Evolutionary conservation across 1,140 invertebrate species (phyloP), one percentile per base, ranked within the genome.

Genomic region (Campodea augens): DNA sequence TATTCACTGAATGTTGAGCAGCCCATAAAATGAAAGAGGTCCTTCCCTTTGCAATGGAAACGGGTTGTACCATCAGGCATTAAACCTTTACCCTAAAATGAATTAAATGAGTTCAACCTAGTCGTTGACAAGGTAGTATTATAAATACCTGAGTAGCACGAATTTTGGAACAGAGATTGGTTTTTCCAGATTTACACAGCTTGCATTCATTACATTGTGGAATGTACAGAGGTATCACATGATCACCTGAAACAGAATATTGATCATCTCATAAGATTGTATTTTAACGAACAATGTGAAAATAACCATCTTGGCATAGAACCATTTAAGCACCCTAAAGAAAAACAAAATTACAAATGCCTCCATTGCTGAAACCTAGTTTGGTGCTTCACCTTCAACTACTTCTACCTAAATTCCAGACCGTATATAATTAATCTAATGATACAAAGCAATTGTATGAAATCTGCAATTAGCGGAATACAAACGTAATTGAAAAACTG

Each of bases 1-100:
- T 96, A 99, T 65, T 99, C 85, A 52, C 83, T 81, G 59, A 98
- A 99, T 1, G 91, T 93, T 3, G 90, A 96, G 51, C 84, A 90
- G 15, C 95, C 95, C 95, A 99, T 98, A 54, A 96, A 99, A 63
- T 98, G 93, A 57, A 71, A 91, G 0, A 99, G 48, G 23, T 72
- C 67, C 67, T 92, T 68, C 10, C 90, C 93, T 45, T 92, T 90
- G 64, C 90, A 96, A 12, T 72, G 81, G 61, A 98, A 97, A 38
- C 88, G 67, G 4, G 72, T 72, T 2, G 90, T 96, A 15, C 91
- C 92, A 73, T 98, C 89, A 7, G 93, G 95, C 91, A 98, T 93
- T 0, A 95, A 59, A 36, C 86, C 86, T 60, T 78, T 71, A 0
- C 89, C 88, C 64, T 92, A 63, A 24, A 51, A 47, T 47, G 10